Evolutionary conservation across 2,888 invertebrate species (phyloP).

Genomic region (Caenorhabditis becei): DNA sequence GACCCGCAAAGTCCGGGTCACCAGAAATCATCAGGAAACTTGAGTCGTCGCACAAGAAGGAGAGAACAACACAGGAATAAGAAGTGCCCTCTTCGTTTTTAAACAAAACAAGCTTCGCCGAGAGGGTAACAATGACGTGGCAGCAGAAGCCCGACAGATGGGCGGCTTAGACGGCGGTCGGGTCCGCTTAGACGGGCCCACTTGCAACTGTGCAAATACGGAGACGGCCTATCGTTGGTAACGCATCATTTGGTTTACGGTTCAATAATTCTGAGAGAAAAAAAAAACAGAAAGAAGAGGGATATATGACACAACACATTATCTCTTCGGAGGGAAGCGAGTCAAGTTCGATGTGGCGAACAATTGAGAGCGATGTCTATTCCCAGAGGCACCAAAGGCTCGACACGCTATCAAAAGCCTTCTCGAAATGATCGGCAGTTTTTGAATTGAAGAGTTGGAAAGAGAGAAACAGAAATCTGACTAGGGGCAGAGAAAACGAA

Average conservation of each 20-base stretch:
- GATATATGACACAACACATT: slow-evolving; percentile 33
- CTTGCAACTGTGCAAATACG: slow-evolving; percentile 55
- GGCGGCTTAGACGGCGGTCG: slow-evolving; percentile 4
- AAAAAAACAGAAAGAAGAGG: slow-evolving; percentile 3
- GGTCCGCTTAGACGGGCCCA: background rate
- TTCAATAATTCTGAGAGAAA: slow-evolving; percentile 27
- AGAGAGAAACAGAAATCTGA: background rate
- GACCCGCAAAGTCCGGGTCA: slow-evolving; percentile 33
- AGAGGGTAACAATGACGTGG: background rate
- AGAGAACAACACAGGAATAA: slow-evolving; percentile 11
- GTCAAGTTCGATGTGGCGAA: slow-evolving; percentile 28
- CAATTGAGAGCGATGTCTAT: slow-evolving; percentile 25
- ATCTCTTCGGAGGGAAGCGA: slow-evolving; percentile 22
- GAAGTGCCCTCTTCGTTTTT: slow-evolving; percentile 29
- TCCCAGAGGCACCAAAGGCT: slow-evolving; percentile 20
- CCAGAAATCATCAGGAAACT: slow-evolving; percentile 54
- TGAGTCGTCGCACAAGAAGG: slow-evolving; percentile 31
- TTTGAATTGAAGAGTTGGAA: slow-evolving; percentile 9
- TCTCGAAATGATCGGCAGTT: background rate
- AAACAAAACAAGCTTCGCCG: slow-evolving; percentile 25
- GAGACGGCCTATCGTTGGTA: slow-evolving; percentile 21
- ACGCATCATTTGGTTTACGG: slow-evolving; percentile 25
- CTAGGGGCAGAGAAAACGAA: slow-evolving; percentile 4
- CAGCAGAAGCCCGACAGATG: slow-evolving; percentile 26
- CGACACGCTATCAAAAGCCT: slow-evolving; percentile 18